These are phyloP conservation scores for Stercorarius parasiticus DNA, from an alignment of 2,113 vertebrate genomes.

Conservation along the genomic window DNA sequence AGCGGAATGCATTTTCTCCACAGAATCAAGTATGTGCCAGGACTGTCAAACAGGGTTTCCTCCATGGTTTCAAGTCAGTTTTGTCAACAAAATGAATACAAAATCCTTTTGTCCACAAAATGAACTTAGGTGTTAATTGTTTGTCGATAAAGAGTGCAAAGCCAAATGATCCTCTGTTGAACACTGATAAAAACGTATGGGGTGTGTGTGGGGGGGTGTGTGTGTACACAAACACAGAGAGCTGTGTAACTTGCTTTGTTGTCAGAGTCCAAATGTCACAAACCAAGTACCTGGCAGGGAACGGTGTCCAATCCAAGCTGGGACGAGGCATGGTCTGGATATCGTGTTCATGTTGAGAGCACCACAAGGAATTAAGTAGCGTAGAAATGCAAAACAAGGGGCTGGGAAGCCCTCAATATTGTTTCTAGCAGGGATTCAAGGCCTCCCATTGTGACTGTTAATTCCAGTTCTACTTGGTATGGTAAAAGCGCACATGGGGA, in stretches of 20 bases:
- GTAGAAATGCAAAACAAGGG: background rate
- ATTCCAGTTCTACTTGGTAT: background rate
- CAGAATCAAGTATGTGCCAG: conserved; percentile 39
- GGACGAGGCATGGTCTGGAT: background rate
- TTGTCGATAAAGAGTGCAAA: conserved; percentile 1
- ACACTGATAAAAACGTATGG: conserved; percentile 40
- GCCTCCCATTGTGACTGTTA: background rate
- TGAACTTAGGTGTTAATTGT: conserved; percentile 64
- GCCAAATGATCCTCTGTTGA: conserved; percentile 55
- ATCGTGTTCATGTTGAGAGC: background rate
- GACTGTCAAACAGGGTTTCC: conserved; percentile 62
- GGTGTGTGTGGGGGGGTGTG: too few relatives aligned
- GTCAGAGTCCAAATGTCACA: background rate
- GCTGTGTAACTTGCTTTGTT: background rate
- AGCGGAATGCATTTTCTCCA: conserved; percentile 55
- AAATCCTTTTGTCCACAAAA: conserved; percentile 62
- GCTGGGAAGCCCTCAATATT: background rate
- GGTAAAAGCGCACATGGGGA: background rate
- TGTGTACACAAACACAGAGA: background rate
- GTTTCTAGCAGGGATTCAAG: background rate
- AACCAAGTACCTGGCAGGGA: background rate
- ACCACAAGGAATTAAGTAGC: background rate
- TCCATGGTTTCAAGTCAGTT: conserved; percentile 45
- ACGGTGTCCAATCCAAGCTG: background rate
- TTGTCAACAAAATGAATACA: conserved; percentile 60